These are phyloP conservation scores for Eugnorisma glareosa DNA, from an alignment of 2,888 invertebrate species.

Conservation along the genomic window DNA sequence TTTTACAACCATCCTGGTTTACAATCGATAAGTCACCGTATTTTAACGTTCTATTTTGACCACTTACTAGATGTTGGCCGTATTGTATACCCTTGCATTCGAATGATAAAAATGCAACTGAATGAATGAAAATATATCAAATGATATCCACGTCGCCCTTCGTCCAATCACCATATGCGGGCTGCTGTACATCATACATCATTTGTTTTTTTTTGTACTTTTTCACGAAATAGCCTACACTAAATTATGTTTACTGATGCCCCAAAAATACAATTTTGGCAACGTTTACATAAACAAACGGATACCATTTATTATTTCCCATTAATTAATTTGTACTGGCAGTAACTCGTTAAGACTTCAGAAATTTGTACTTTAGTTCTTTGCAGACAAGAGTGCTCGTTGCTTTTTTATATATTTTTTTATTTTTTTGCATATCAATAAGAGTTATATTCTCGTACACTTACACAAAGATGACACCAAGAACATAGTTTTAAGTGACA, in stretches of 20 bases:
- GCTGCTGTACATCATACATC: conserved; percentile 75
- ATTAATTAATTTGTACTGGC: conserved; percentile 90
- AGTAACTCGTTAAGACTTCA: conserved; percentile 87
- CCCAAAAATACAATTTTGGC: conserved; percentile 89
- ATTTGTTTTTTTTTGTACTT: conserved; percentile 80
- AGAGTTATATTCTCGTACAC: conserved; percentile 74
- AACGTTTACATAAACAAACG: conserved; percentile 87
- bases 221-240: conserved; percentile 82
- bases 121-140: conserved; percentile 59
- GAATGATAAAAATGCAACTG: conserved; percentile 71
- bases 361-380: conserved; percentile 90
- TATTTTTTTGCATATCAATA: conserved; percentile 71
- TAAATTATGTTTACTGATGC: conserved; percentile 84
- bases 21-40: conserved; percentile 78
- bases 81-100: conserved; percentile 77
- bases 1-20: conserved; percentile 91
- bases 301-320: conserved; percentile 72
- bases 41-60: conserved; percentile 75
- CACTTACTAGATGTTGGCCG: conserved; percentile 79
- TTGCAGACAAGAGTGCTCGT: conserved; percentile 85
- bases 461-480: conserved; percentile 86
- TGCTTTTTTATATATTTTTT: conserved; percentile 75
- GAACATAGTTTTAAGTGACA: conserved; percentile 83
- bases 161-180: conserved; percentile 69
- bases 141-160: conserved; percentile 64